phyloP scores from a whole-genome alignment of 2,113 vertebrate species.

The Machaerirhynchus nigripectus region DNA sequence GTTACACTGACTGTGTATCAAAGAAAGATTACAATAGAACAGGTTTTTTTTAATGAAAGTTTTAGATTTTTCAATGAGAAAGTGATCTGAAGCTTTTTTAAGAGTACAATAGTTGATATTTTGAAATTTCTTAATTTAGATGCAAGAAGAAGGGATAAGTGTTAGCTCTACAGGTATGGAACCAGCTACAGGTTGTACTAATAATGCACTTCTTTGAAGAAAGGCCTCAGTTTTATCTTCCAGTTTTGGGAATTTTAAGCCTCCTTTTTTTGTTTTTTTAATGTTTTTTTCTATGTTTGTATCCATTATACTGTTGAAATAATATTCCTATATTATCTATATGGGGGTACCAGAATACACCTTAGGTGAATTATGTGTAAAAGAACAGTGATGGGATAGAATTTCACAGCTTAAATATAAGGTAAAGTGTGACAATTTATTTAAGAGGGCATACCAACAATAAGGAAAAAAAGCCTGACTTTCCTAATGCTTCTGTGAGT shows the following conservation, averaged over 20 bases:
- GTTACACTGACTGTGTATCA: not conserved
- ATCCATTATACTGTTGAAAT: not conserved
- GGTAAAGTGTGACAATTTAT: not conserved
- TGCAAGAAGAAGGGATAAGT: not conserved
- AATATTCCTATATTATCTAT: not conserved
- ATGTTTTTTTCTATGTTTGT: not conserved
- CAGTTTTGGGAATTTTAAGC: fast-evolving
- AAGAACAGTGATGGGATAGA: not conserved
- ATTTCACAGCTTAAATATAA: not conserved
- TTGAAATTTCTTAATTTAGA: not conserved
- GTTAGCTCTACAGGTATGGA: not conserved
- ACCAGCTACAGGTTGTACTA: not conserved
- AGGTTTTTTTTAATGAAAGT: too few species aligned
- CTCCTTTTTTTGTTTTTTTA: fast-evolving
- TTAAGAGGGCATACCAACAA: not conserved
- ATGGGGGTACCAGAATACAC: fast-evolving
- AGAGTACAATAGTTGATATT: not conserved
- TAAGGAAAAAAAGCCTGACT: not conserved
- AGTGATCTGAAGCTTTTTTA: not conserved
- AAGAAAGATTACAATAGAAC: not conserved
- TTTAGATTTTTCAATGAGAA: not conserved
- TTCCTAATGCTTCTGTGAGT: not conserved
- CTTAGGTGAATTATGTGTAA: not conserved
- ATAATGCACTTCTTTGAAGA: not conserved
- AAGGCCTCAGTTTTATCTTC: not conserved